Percentiles rank a stretch among this genome's conserved stretches.
Evolutionary conservation across 2,888 invertebrate species (phyloP).

Genomic region (Chymomyza fuscimana): DNA sequence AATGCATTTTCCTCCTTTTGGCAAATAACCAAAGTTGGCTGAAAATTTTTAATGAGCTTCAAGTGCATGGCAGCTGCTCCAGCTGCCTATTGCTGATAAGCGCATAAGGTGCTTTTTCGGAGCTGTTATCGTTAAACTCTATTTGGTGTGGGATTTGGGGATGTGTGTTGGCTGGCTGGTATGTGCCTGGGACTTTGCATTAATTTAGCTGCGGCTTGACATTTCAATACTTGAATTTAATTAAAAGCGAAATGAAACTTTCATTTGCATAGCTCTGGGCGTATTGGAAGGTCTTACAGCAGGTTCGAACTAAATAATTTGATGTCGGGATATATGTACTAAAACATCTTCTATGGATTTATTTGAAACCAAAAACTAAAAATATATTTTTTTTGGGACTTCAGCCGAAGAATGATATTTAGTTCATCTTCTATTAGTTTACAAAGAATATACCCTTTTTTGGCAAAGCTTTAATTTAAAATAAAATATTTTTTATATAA

Average conservation of each 20-base stretch:
- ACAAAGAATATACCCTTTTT: no score
- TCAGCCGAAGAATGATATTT: no score
- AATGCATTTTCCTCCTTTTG: conserved; percentile 55
- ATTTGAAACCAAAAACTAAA: no score
- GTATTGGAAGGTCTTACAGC: no score
- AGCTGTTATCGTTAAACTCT: conserved; percentile 16
- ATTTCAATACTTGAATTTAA: neutral
- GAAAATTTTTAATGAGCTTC: conserved; percentile 69
- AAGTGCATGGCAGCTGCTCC: conserved; percentile 58
- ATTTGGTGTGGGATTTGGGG: neutral
- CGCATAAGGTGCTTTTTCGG: conserved; percentile 19
- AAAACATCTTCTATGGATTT: no score
- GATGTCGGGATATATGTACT: no score
- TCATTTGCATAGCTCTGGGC: neutral
- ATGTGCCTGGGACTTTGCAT: neutral
- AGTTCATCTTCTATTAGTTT: no score
- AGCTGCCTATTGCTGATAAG: conserved; percentile 59
- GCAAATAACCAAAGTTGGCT: conserved; percentile 47
- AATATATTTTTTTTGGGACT: no score
- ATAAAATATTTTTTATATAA: no score
- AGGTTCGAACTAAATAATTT: no score
- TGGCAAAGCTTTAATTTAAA: no score
- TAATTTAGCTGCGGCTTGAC: neutral
- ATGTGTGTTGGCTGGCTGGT: neutral
- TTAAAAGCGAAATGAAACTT: neutral